These are phyloP conservation scores for Caenorhabditis sinica DNA, from an alignment of 2,888 invertebrate species.

Conservation along the genomic window DNA sequence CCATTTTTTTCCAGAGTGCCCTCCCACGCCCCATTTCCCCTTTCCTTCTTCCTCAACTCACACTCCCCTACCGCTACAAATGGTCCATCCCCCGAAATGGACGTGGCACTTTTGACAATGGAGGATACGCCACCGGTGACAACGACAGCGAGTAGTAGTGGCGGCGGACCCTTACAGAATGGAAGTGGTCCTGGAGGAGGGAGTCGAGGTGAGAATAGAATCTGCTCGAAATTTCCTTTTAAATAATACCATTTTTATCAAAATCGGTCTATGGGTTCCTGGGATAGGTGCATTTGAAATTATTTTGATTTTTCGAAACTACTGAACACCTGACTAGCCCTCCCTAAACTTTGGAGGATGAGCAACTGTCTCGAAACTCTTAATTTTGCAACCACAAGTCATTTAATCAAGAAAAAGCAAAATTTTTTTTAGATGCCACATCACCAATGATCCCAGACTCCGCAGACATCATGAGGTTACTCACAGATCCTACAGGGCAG, in stretches of 20 bases:
- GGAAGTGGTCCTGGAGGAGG: constrained; percentile 10
- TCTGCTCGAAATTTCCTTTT: background rate
- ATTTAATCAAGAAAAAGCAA: too few relatives aligned
- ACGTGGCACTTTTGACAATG: constrained; percentile 66
- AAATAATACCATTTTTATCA: background rate
- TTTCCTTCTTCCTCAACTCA: background rate
- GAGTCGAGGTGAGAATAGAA: constrained; percentile 25
- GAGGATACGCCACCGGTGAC: constrained; percentile 42
- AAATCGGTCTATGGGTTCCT: background rate
- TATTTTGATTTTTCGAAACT: background rate
- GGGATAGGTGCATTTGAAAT: background rate
- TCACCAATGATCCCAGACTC: constrained; percentile 47
- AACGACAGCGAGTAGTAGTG: background rate
- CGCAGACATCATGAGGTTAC: constrained; percentile 53
- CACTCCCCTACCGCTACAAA: too few relatives aligned
- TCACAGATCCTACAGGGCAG: constrained; percentile 51
- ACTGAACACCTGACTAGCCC: background rate
- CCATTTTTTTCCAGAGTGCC: constrained; percentile 26
- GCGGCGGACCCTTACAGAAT: constrained; percentile 15
- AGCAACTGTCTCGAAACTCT: too few relatives aligned
- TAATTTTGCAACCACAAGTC: background rate
- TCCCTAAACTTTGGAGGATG: background rate
- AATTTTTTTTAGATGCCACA: constrained; percentile 3
- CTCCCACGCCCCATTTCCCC: background rate
- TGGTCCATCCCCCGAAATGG: constrained; percentile 47